phyloP scores from a whole-genome alignment of 2,113 vertebrate genomes.

The Puntigrus tetrazona region DNA sequence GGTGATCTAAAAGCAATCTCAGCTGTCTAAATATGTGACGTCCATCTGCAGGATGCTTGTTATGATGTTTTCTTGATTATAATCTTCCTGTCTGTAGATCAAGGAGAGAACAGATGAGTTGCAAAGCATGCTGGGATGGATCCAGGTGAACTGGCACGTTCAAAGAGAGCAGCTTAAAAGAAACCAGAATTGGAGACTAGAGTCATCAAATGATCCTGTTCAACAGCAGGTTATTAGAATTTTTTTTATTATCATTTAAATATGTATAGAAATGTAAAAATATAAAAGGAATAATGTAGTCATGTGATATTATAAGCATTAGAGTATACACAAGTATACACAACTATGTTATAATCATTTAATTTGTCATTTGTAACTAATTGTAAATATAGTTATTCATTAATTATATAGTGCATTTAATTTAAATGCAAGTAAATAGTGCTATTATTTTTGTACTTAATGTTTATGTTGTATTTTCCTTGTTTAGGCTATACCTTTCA shows the following conservation, averaged over 20 bases:
- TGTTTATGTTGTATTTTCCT: background rate
- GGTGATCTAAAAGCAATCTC: background rate
- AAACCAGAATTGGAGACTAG: constrained; percentile 8
- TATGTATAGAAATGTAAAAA: background rate
- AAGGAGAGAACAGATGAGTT: constrained; percentile 76
- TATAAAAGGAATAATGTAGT: background rate
- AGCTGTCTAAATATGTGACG: background rate
- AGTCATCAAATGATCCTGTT: background rate
- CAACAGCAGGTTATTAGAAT: background rate
- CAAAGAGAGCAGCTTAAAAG: constrained; percentile 66
- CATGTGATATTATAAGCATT: too few relatives aligned
- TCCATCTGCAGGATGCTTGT: constrained; percentile 8
- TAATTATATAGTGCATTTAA: background rate
- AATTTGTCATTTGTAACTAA: too few relatives aligned
- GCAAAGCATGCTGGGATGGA: constrained; percentile 79
- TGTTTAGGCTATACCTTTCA: background rate
- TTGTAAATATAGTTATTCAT: background rate
- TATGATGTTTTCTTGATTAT: constrained; percentile 17
- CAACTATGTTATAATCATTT: background rate
- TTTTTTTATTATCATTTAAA: background rate
- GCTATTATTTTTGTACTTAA: background rate
- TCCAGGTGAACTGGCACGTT: constrained; percentile 72
- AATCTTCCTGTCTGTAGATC: constrained; percentile 64
- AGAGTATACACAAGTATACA: too few relatives aligned
- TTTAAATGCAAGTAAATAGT: background rate